Base-by-base conservation (phyloP, 2,113 vertebrate species). In the Osmerus eperlanus region DNA sequence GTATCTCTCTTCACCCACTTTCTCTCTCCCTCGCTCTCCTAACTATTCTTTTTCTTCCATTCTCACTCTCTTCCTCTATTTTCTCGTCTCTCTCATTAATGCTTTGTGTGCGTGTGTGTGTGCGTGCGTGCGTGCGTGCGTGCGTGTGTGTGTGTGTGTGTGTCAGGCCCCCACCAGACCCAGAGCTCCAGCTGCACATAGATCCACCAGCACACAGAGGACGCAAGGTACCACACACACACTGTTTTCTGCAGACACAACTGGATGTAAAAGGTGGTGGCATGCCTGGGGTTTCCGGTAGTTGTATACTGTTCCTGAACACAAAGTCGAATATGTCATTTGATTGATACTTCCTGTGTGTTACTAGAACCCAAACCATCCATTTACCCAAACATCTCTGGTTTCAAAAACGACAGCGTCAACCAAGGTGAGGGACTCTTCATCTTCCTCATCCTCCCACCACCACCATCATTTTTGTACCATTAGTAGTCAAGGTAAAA, bases 341-440 rank as follows among this genome's bases (percentile, higher is more conserved):
- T 41, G 41, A 65, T n/a, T 65, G 64, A 14, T 4, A 0, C 55
- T 19, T 65, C 11, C 8, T 12, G 63, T 47, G 63, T 65, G 62
- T 41, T 55, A 23, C 13, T 15, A 32, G 67, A 52, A 56, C 52
- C 21, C 23, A 68, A 56, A 29, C 52, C 67, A 25, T 56, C 67
- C 53, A 53, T 68, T 25, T 68, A 68, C 53, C 67, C 67, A 18
- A 55, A 13, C 15, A 2, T 68, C 19, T 56, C 67, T n/a, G 16
- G 11, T 16, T n/a, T 56, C 16, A 32, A 53, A 11, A 29, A n/a
- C 13, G 53, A 4, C 18, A 32, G 25, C 9, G 2, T 47, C 41
- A 47, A 47, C 53, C 3, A 23, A 68, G 53, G 67, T 68, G 23
- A 68, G 67, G 8, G 51, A 28, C 51, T 28, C 23, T 15, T 15